A percentile compares a stretch with the other conserved stretches of the same genome.
These are phyloP conservation scores for Probaryconus sp. DNA, from an alignment of 1,140 invertebrate species.

Conservation along the genomic window DNA sequence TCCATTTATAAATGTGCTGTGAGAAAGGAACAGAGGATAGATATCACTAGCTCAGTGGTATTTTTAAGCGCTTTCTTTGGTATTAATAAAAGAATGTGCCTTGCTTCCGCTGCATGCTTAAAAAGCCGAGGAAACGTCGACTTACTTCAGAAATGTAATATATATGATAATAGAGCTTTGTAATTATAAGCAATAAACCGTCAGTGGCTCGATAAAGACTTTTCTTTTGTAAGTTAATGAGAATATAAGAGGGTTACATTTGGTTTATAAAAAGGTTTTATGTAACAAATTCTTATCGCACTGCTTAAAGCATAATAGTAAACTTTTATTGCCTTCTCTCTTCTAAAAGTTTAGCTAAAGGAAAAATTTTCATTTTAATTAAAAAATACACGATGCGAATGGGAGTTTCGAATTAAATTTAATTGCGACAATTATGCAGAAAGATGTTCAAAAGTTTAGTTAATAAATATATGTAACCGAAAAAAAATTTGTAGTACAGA, in stretches of 20 bases:
- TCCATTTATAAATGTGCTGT: no score
- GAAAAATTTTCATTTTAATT: no score
- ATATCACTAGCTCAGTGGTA: background rate
- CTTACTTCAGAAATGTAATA: constrained; percentile 3
- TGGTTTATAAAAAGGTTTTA: background rate
- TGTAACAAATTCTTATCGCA: no score
- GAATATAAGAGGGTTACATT: background rate
- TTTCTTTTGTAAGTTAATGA: background rate
- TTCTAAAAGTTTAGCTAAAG: no score
- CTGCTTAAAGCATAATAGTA: no score
- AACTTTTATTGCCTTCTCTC: no score
- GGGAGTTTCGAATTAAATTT: no score
- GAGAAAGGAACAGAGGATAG: background rate
- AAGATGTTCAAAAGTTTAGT: no score
- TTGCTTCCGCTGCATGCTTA: background rate
- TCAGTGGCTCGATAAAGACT: background rate
- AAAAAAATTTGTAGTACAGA: no score
- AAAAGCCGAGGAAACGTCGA: background rate
- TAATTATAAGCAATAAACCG: constrained; percentile 13
- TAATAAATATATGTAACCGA: no score
- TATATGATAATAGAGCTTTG: constrained; percentile 9
- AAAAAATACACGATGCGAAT: no score
- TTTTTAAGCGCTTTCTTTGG: constrained; percentile 11
- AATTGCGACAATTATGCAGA: no score
- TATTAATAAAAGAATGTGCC: constrained; percentile 14